phyloP scores from a whole-genome alignment of 2,797 vertebrate species.

The Clarias pachynema region DNA sequence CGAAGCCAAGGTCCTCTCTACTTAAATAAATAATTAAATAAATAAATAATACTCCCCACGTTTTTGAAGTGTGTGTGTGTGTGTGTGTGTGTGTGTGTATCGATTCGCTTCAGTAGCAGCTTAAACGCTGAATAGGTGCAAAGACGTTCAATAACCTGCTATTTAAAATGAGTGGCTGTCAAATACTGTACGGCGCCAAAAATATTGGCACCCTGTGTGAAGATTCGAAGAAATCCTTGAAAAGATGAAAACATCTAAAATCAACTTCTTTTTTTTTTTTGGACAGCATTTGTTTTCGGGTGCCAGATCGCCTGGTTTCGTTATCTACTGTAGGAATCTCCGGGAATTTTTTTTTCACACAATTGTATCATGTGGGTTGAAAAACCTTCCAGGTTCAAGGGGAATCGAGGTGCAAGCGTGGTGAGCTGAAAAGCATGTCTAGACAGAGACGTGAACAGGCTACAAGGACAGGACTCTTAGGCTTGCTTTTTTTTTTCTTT shows the following conservation, averaged over 20 bases:
- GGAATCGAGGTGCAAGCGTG: neutral
- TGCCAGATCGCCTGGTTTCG: too few relatives aligned
- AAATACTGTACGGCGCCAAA: neutral
- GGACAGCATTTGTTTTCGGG: too few relatives aligned
- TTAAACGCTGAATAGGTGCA: neutral
- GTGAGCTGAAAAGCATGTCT: neutral
- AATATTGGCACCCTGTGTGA: neutral
- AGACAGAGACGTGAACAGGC: neutral
- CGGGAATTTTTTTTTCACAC: too few relatives aligned
- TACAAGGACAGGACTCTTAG: neutral
- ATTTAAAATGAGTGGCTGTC: neutral
- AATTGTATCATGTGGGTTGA: too few relatives aligned
- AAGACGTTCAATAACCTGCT: neutral
- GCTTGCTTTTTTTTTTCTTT: too few relatives aligned
- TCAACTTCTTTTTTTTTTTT: too few relatives aligned
- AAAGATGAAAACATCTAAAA: too few relatives aligned
- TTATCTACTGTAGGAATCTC: too few relatives aligned
- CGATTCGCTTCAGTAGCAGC: neutral
- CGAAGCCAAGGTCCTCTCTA: neutral
- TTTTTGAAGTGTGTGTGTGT: constrained; percentile 14
- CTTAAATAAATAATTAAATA: neutral
- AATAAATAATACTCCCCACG: neutral
- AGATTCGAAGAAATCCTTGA: too few relatives aligned
- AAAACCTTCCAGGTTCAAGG: too few relatives aligned
- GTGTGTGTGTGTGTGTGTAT: neutral